phyloP scores from a whole-genome alignment of 2,113 vertebrate species.

The Oncorhynchus kisutch region DNA sequence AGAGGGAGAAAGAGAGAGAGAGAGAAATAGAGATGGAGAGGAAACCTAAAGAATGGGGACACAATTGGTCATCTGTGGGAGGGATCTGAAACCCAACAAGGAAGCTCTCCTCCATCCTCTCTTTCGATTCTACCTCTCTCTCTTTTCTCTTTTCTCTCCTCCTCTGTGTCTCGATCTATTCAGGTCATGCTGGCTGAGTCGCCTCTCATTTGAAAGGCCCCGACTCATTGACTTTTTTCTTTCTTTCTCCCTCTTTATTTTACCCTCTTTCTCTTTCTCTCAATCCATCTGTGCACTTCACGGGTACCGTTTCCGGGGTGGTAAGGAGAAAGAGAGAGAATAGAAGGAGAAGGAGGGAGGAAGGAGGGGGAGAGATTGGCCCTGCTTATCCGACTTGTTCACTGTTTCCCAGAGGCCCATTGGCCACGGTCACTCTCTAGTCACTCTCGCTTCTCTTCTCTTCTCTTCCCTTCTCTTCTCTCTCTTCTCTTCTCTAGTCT shows the following conservation, averaged over 20 bases:
- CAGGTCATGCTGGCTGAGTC: slow-evolving; percentile 46
- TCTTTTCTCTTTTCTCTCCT: background rate
- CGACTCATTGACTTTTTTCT: slow-evolving; percentile 28
- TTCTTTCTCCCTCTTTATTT: slow-evolving; percentile 2
- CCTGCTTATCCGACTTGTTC: slow-evolving; percentile 35
- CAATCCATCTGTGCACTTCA: slow-evolving; percentile 29
- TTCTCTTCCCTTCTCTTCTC: no score
- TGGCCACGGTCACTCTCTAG: slow-evolving; percentile 14
- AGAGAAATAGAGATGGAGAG: slow-evolving; percentile 5
- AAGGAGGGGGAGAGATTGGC: slow-evolving; percentile 7
- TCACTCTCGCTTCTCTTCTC: background rate
- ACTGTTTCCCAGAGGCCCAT: slow-evolving; percentile 16
- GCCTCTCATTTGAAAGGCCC: slow-evolving; percentile 36
- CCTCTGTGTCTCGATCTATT: slow-evolving; percentile 36
- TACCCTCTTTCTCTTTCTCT: slow-evolving; percentile 1
- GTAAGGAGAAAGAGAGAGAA: background rate
- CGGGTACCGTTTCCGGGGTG: background rate
- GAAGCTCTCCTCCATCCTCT: slow-evolving; percentile 27
- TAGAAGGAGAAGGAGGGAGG: background rate
- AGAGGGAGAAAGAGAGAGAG: background rate
- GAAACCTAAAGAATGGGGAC: slow-evolving; percentile 42
- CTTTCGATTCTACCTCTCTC: slow-evolving; percentile 40
- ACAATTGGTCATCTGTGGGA: slow-evolving; percentile 52
- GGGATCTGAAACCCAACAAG: slow-evolving; percentile 51
- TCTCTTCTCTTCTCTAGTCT: no score